Conservation (phyloP, 2,797 vertebrate species). For the Mycteria americana region DNA sequence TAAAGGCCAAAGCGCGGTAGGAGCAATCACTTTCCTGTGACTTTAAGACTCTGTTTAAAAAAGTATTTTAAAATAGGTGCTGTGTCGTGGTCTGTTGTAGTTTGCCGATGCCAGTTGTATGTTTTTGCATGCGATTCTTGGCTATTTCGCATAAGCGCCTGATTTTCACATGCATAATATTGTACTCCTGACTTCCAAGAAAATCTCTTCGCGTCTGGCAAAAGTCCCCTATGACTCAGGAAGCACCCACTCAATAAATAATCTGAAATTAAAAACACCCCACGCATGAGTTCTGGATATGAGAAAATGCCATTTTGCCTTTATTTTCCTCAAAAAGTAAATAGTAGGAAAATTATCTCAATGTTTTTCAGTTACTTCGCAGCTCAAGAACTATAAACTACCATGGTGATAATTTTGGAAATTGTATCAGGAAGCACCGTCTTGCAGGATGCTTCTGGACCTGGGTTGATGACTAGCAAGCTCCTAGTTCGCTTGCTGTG, state of each 20-base stretch:
- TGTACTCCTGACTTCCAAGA: constrained; percentile 4
- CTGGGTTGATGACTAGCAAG: not conserved
- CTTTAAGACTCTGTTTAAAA: not conserved
- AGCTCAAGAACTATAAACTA: not conserved
- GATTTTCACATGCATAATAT: not conserved
- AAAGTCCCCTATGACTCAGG: constrained; percentile 5
- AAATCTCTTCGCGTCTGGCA: not conserved
- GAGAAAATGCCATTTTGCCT: not conserved
- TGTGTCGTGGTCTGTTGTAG: not conserved
- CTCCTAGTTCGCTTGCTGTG: not conserved
- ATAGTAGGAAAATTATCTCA: not conserved
- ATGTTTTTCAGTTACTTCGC: not conserved
- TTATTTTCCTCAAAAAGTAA: constrained; percentile 12
- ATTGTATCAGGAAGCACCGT: not conserved
- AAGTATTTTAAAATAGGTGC: not conserved
- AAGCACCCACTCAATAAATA: constrained; percentile 14
- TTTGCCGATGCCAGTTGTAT: not conserved
- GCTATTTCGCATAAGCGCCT: not conserved
- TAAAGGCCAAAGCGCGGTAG: not conserved
- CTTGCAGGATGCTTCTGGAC: not conserved
- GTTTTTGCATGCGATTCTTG: constrained; percentile 30
- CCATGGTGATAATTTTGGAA: not conserved
- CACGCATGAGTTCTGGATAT: not conserved
- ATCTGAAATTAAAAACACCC: constrained; percentile 11
- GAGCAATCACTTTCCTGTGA: not conserved